These are phyloP conservation scores for Rhynchophorus ferrugineus DNA, from an alignment of 1,140 invertebrate genomes.

Conservation along the genomic window DNA sequence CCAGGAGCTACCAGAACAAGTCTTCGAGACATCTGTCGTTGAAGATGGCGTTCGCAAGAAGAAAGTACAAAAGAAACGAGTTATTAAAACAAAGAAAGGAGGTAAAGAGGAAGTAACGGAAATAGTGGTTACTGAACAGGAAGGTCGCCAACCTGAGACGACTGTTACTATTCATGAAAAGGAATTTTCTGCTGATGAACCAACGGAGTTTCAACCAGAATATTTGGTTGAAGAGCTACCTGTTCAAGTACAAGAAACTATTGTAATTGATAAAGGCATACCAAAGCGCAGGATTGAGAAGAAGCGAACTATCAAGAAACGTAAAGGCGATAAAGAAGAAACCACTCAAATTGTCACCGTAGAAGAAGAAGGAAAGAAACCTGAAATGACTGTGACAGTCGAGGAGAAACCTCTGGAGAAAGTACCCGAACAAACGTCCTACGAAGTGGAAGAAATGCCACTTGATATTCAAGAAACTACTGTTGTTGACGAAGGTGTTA, in stretches of 20 bases:
- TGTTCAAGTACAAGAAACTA: conserved; percentile 40
- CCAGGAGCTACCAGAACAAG: conserved; percentile 19
- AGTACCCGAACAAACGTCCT: conserved; percentile 30
- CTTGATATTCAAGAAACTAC: conserved; percentile 27
- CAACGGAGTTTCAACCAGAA: conserved; percentile 12
- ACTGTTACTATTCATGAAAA: conserved; percentile 32
- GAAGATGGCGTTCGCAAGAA: conserved; percentile 33
- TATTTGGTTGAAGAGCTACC: conserved; percentile 27
- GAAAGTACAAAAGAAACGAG: conserved; percentile 32
- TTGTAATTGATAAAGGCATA: conserved; percentile 28
- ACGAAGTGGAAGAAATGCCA: conserved; percentile 23
- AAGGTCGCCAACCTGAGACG: conserved; percentile 26
- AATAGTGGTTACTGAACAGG: conserved; percentile 32
- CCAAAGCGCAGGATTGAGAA: conserved; percentile 20
- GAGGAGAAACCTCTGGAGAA: conserved; percentile 30
- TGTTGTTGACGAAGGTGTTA: conserved; percentile 32
- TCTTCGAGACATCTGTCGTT: conserved; percentile 26
- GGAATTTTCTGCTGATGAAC: conserved; percentile 24
- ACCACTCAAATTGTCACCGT: conserved; percentile 33
- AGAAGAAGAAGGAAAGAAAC: conserved; percentile 41
- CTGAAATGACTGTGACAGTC: conserved; percentile 33
- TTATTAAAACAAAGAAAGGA: conserved; percentile 36
- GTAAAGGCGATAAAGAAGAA: conserved; percentile 32
- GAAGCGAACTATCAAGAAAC: conserved; percentile 37
- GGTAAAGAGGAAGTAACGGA: conserved; percentile 34